Evolutionary conservation across 1,140 invertebrate species (phyloP).

Genomic region (Lasaia peninsularis): DNA sequence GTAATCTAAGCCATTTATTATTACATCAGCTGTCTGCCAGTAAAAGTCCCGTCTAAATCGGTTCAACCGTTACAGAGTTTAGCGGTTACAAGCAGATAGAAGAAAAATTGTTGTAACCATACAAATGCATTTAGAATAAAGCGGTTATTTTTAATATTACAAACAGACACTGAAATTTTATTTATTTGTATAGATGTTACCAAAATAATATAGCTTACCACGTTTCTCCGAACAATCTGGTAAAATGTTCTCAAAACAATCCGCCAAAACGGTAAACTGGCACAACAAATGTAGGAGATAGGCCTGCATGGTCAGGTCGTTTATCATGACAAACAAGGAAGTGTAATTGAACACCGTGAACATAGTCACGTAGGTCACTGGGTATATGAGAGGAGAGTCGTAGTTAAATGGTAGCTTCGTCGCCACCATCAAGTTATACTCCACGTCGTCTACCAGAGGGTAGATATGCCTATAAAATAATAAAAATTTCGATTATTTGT

Average conservation of each 20-base stretch:
- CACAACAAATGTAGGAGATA: constrained; percentile 58
- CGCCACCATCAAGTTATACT: constrained; percentile 55
- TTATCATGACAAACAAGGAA: constrained; percentile 51
- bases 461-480: constrained; percentile 56
- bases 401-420: constrained; percentile 45
- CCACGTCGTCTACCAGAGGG: constrained; percentile 53
- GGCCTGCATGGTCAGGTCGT: constrained; percentile 53
- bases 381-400: constrained; percentile 32
- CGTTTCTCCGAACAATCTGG: constrained; percentile 19
- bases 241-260: constrained; percentile 52
- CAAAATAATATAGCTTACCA: constrained; percentile 14
- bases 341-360: constrained; percentile 43
- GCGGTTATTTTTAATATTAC: no score
- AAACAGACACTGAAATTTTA: no score
- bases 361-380: constrained; percentile 35
- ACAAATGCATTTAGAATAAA: no score
- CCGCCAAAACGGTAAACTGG: constrained; percentile 46
- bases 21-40: no score
- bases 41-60: no score
- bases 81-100: no score
- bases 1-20: no score
- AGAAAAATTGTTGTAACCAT: no score
- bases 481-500: no score
- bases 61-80: no score
- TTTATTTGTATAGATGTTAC: no score